Evolutionary conservation across 2,888 invertebrate genomes (phyloP).

Genomic region (Halictus quadricinctus): DNA sequence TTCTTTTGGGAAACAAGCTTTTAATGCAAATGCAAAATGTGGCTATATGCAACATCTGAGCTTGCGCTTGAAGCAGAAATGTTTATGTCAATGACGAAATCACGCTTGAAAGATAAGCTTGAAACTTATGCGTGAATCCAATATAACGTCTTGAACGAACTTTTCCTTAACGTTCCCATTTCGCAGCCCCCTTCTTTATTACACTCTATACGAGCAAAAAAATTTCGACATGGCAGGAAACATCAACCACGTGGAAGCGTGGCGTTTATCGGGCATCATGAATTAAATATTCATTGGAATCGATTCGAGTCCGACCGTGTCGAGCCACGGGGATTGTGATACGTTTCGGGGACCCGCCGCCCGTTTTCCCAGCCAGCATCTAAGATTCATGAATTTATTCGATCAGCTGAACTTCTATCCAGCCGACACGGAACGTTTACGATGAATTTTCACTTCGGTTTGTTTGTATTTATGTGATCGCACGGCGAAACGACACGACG

Average conservation of each 20-base stretch:
- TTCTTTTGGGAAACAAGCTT: no score
- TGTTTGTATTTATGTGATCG: neutral
- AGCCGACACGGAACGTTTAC: neutral
- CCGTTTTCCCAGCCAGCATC: constrained; percentile 22
- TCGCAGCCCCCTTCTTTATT: neutral
- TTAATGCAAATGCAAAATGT: no score
- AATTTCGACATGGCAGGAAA: constrained; percentile 3
- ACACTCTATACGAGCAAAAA: neutral
- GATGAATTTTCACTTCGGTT: constrained; percentile 12
- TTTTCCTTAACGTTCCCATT: neutral
- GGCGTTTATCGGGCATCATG: constrained; percentile 31
- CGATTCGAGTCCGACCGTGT: constrained; percentile 25
- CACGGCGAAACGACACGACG: neutral
- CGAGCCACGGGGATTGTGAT: constrained; percentile 22
- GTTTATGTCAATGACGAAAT: neutral
- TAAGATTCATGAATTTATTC: constrained; percentile 48
- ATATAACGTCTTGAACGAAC: neutral
- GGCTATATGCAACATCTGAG: no score
- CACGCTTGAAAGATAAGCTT: neutral
- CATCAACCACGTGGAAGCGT: neutral
- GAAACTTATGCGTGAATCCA: neutral
- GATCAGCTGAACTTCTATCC: constrained; percentile 23
- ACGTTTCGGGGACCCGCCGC: constrained; percentile 8
- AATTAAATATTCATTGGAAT: constrained; percentile 52
- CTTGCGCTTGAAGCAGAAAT: neutral